Evolutionary conservation across 1,140 invertebrate species (phyloP), one percentile per base, ranked within the genome.

Genomic region (Spodoptera frugiperda): DNA sequence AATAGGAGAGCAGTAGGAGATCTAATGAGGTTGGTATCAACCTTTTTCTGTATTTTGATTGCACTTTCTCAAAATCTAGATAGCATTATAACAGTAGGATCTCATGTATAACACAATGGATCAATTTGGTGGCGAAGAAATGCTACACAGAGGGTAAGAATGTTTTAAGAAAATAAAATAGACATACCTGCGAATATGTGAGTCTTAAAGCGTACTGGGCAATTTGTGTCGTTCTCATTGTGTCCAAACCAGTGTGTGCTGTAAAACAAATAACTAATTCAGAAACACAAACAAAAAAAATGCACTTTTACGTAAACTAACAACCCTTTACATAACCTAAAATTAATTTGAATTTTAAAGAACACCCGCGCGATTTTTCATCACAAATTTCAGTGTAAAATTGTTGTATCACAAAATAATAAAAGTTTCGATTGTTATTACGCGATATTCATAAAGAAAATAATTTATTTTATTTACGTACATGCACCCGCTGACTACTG

Each of bases 101-200:
- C 14, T 57, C n/a, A 9, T 17, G 1, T 30, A 14, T 3, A 14
- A 17, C 9, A 17, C 0, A 9, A 17, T 1, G n/a, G 17, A 2
- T 6, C 15, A 0, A 19, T 10, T 0, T 15, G n/a, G n/a, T 19
- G 5, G n/a, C 0, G 9, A 19, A 14, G 3, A 30, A 21, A 11
- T 12, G 14, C 12, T 2, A 57, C 21, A 25, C 3, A 25, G 25
- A 2, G 19, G 12, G 57, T 9, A 44, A 15, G 9, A 59, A 15
- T 59, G 12, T 15, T 19, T 3, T 0, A 30, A 30, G n/a, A 30
- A n/a, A 25, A 30, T 51, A 44, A 77, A 79, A 67, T 81, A 0
- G 8, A 49, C 88, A 85, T 91, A 93, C 92, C 87, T 93, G 92
- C 84, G 91, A 92, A 92, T 93, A 93, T 83, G 92, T 93, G 85